Evolutionary conservation across 2,888 invertebrate genomes (phyloP).

Genomic region (Drosophila nigricruria): DNA sequence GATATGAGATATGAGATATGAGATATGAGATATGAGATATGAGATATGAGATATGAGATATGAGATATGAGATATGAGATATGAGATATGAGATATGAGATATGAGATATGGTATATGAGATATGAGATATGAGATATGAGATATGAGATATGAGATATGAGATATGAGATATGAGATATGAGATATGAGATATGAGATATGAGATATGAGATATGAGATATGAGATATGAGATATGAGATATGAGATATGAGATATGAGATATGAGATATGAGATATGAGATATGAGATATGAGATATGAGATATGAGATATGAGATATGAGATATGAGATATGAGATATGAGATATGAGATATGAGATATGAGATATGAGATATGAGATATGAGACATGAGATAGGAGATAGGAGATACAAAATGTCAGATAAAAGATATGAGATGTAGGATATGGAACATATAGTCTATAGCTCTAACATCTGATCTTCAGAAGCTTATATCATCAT

Average conservation of each 20-base stretch:
- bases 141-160: neutral
- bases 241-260: neutral
- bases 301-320: neutral
- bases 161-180: neutral
- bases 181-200: neutral
- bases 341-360: too few relatives aligned
- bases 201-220: neutral
- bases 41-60: neutral
- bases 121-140: neutral
- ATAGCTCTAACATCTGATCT: neutral
- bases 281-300: neutral
- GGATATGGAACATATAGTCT: neutral
- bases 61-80: neutral
- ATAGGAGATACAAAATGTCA: neutral
- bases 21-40: neutral
- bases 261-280: neutral
- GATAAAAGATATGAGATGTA: neutral
- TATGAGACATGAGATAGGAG: too few relatives aligned
- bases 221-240: neutral
- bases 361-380: neutral
- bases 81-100: neutral
- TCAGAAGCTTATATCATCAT: too few relatives aligned
- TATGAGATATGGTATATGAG: neutral
- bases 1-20: neutral
- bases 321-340: neutral